These are phyloP conservation scores for Leucoraja erinaceus DNA, from an alignment of 2,113 vertebrate species.

Conservation along the genomic window DNA sequence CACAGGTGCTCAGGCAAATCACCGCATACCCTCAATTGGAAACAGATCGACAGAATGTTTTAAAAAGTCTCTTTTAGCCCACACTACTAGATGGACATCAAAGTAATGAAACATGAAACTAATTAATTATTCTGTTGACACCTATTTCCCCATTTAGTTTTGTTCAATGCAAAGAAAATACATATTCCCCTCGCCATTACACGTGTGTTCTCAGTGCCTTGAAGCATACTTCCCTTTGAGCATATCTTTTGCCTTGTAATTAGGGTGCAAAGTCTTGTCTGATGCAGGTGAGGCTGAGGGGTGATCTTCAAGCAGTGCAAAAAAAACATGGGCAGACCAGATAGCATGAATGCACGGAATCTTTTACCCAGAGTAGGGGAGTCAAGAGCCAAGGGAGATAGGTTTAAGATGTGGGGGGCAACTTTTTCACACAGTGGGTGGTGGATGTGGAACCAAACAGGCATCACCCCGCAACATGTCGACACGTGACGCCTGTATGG, in stretches of 20 bases:
- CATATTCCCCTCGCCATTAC: neutral
- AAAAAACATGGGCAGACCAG: too few relatives aligned
- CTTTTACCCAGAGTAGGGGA: too few relatives aligned
- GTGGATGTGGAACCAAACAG: too few relatives aligned
- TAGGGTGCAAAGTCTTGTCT: too few relatives aligned
- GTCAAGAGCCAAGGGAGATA: too few relatives aligned
- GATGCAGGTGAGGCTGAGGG: neutral
- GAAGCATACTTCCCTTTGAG: neutral
- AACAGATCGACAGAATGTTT: conserved; percentile 15
- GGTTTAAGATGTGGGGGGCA: too few relatives aligned
- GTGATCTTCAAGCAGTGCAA: too few relatives aligned
- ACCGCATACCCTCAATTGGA: conserved; percentile 19
- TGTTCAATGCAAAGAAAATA: neutral
- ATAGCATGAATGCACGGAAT: too few relatives aligned
- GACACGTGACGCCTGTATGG: too few relatives aligned
- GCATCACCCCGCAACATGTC: too few relatives aligned
- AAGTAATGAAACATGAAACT: neutral
- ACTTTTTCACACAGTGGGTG: too few relatives aligned
- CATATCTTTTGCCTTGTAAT: neutral
- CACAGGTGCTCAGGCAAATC: conserved; percentile 28
- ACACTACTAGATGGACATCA: neutral
- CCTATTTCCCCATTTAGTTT: neutral
- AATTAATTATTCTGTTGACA: neutral
- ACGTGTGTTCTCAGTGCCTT: neutral
- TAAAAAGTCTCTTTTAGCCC: neutral